A percentile compares a stretch with the other conserved stretches of the same genome.
Evolutionary conservation across 1,140 invertebrate genomes (phyloP).

Genomic region (Papilio helenus): DNA sequence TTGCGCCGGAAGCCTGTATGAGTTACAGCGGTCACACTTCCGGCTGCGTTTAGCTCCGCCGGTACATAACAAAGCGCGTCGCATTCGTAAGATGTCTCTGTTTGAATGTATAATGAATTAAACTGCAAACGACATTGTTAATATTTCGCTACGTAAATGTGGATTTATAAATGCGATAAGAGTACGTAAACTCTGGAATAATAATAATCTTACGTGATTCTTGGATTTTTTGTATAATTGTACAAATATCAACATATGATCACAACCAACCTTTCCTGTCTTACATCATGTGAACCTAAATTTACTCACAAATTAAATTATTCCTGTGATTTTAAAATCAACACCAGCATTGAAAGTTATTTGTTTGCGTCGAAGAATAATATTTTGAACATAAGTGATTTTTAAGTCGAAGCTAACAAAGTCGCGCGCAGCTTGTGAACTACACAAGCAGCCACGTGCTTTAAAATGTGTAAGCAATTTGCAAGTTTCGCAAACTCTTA

Average conservation of each 20-base stretch:
- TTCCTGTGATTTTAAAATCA: not conserved
- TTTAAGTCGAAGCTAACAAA: conserved; percentile 23
- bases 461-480: conserved; percentile 22
- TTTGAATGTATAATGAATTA: conserved; percentile 26
- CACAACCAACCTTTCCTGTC: no score
- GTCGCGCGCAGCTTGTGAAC: conserved; percentile 18
- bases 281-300: not conserved
- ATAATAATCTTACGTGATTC: not conserved
- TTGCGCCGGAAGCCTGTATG: conserved; percentile 16
- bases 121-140: not conserved
- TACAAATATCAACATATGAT: no score
- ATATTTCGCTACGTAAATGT: conserved; percentile 8
- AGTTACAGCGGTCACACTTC: conserved; percentile 22
- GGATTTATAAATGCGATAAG: not conserved
- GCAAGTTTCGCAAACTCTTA: conserved; percentile 19
- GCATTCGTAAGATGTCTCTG: conserved; percentile 22
- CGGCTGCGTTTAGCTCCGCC: conserved; percentile 24
- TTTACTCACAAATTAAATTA: not conserved
- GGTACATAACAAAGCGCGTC: conserved; percentile 14
- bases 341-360: not conserved
- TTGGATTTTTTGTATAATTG: no score
- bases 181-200: not conserved
- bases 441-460: conserved; percentile 6
- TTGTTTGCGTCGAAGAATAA: not conserved
- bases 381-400: conserved; percentile 18